Base-by-base conservation (phyloP, 2,113 vertebrate species). In the Poeciliopsis turrubarensis region DNA sequence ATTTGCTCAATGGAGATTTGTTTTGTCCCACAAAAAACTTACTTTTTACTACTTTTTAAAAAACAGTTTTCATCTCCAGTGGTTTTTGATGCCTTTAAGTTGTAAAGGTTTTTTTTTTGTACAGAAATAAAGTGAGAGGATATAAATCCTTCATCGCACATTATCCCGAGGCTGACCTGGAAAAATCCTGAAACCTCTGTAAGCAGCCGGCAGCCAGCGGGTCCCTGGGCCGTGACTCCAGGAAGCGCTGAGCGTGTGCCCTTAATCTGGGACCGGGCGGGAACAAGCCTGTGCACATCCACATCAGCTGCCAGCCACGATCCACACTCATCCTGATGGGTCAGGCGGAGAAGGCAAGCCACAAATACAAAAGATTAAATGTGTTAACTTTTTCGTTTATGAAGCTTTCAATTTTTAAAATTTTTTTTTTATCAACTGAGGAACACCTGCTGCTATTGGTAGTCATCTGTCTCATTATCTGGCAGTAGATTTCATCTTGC, bases 381-480 rank as follows among this genome's bases (percentile, higher is more conserved):
- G 47, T 51, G 51, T 37, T 29, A 25, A 2, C 30, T 37, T 29
- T 26, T 15, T 22, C 51, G 68, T 72, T 3, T 5, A 32, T 17
- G 14, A 2, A 0, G 30, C 25, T 30, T 15, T 37, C 9, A 32
- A 32, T 32, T 8, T 34, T 34, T 10, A 10, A 34, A 34, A 34
- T 11, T 37, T 37, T 37, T n/a, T 68, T 34, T 25, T 44, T 4
- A n/a, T 6, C 70, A 11, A 32, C 32, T 26, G 32, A 44, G 25
- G 26, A 60, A 77, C 90, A 99, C 98, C 96, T 97, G 89, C 87
- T 95, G 76, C 34, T 88, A 85, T 99, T 99, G 57, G 83, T 85
- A 0, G 96, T 98, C 89, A 99, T 92, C 85, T 99, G 98, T 86
- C 95, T 99, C 95, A 99, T 95, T 71, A 99, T 97, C 93, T 99